These are phyloP conservation scores for Brachyptera risi DNA, from an alignment of 2,888 invertebrate genomes.

Conservation along the genomic window DNA sequence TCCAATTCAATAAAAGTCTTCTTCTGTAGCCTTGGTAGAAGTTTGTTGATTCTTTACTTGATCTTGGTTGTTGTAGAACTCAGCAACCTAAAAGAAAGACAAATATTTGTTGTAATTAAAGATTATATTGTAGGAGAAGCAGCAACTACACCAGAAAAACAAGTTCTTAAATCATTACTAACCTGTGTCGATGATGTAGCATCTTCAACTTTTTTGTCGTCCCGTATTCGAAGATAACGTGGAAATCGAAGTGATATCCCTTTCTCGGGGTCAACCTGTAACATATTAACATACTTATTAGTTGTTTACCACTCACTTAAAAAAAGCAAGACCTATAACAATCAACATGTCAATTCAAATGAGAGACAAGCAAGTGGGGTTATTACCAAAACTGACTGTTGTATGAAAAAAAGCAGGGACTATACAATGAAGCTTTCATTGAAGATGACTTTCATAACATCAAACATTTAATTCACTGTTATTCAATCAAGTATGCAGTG, in stretches of 20 bases:
- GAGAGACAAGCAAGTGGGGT: no score
- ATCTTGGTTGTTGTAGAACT: constrained; percentile 89
- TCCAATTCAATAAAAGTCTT: constrained; percentile 60
- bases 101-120: background rate
- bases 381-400: no score
- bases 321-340: no score
- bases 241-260: constrained; percentile 96
- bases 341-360: no score
- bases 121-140: background rate
- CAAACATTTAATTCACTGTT: no score
- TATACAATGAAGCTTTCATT: no score
- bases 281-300: constrained; percentile 26
- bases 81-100: constrained; percentile 56
- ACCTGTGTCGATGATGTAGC: constrained; percentile 86
- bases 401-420: no score
- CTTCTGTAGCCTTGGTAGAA: constrained; percentile 46
- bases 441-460: no score
- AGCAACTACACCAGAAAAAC: background rate
- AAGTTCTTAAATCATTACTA: constrained; percentile 1
- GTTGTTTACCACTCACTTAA: no score
- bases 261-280: constrained; percentile 75
- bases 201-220: constrained; percentile 89
- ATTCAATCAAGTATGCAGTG: no score
- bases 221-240: constrained; percentile 81
- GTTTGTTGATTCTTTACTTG: constrained; percentile 71